A percentile compares a stretch with the other conserved stretches of the same genome.
These are phyloP conservation scores for Polypedilum vanderplanki DNA, from an alignment of 1,140 invertebrate genomes.

Conservation along the genomic window DNA sequence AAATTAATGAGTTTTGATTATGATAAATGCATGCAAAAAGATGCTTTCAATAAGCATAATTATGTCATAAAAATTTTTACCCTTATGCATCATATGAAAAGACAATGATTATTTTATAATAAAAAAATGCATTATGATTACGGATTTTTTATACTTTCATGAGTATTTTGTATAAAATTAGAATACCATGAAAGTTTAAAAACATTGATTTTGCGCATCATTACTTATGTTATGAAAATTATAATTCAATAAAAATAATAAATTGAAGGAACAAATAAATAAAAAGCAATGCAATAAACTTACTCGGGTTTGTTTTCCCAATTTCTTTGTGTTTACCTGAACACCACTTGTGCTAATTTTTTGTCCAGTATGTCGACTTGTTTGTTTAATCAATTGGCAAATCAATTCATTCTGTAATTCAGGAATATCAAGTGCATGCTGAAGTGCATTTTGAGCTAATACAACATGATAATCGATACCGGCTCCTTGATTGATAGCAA, in stretches of 20 bases:
- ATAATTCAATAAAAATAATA: background rate
- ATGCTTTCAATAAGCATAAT: no score
- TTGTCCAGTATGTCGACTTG: constrained; percentile 75
- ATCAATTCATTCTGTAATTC: constrained; percentile 89
- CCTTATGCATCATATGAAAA: no score
- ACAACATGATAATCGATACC: constrained; percentile 95
- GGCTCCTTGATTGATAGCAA: constrained; percentile 78
- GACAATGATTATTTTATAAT: no score
- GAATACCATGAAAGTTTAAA: no score
- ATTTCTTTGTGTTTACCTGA: constrained; percentile 66
- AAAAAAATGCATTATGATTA: no score
- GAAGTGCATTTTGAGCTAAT: constrained; percentile 86
- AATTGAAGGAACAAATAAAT: constrained; percentile 23
- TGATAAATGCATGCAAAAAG: no score
- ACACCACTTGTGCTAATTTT: constrained; percentile 73
- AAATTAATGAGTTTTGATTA: no score
- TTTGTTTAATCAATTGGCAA: constrained; percentile 86
- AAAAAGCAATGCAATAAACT: constrained; percentile 34
- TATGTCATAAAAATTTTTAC: no score
- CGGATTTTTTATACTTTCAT: no score
- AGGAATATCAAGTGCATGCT: constrained; percentile 78
- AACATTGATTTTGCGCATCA: no score
- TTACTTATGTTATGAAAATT: background rate
- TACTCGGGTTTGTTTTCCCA: constrained; percentile 46
- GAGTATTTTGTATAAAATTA: no score